Evolutionary conservation across 30 jellyfish, hydroid and myxozoan genomes (phyloP).

Genomic region (Clytia hemisphaerica): DNA sequence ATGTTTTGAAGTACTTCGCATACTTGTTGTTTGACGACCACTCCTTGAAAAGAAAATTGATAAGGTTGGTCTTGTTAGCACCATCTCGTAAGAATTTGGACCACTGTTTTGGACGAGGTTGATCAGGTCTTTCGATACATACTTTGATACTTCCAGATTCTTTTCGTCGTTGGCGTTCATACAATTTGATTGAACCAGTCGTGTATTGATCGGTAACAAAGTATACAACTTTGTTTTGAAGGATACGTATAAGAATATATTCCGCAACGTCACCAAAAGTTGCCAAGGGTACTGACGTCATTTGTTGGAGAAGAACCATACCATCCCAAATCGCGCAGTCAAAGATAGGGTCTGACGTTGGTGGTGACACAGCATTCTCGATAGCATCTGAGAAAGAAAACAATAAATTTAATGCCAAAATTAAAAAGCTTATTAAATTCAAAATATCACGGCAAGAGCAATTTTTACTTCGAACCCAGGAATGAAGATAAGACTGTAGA

Average conservation of each 20-base stretch:
- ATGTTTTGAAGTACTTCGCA: neutral
- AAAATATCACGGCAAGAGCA: too few species aligned
- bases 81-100: slow-evolving; percentile 5
- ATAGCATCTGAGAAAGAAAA: too few species aligned
- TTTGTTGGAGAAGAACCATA: slow-evolving; percentile 15
- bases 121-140: slow-evolving; percentile 7
- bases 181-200: slow-evolving; percentile 1
- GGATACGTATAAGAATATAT: neutral
- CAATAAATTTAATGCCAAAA: too few species aligned
- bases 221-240: slow-evolving; percentile 18
- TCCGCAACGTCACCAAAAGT: slow-evolving; percentile 40
- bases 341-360: slow-evolving; percentile 11
- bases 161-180: neutral
- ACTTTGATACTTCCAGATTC: neutral
- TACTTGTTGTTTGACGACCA: slow-evolving; percentile 7
- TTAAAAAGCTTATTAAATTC: too few species aligned
- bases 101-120: slow-evolving; percentile 30
- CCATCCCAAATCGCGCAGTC: too few species aligned
- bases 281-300: neutral
- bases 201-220: slow-evolving; percentile 17
- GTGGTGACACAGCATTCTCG: too few species aligned
- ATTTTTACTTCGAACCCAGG: too few species aligned
- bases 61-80: neutral
- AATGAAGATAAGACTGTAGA: too few species aligned
- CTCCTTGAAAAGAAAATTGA: slow-evolving; percentile 19